Evolutionary conservation across 2,888 invertebrate species (phyloP).

Genomic region (Lomographa bimaculata): DNA sequence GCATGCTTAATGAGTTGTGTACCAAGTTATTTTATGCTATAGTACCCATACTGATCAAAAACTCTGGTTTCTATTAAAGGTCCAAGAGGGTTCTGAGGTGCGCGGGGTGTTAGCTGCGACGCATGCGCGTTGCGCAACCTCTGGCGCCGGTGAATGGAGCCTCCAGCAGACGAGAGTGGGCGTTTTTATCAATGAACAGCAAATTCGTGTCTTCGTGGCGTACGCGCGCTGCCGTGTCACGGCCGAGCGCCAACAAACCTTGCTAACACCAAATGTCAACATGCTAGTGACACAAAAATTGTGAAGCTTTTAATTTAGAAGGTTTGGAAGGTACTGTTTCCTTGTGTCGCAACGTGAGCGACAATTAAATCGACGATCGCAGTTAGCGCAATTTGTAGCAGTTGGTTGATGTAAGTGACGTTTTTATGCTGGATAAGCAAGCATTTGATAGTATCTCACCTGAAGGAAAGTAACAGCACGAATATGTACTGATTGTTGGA

Average conservation of each 20-base stretch:
- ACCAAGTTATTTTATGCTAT: too few relatives aligned
- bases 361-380: slow-evolving; percentile 25
- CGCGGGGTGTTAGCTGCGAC: slow-evolving; percentile 45
- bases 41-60: slow-evolving; percentile 10
- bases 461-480: too few relatives aligned
- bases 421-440: too few relatives aligned
- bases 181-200: slow-evolving; percentile 82
- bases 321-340: slow-evolving; percentile 29
- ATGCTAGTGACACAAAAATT: slow-evolving; percentile 41
- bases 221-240: slow-evolving; percentile 74
- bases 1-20: too few relatives aligned
- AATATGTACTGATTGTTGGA: too few relatives aligned
- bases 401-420: too few relatives aligned
- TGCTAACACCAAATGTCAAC: slow-evolving; percentile 73
- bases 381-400: slow-evolving; percentile 13
- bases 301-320: slow-evolving; percentile 29
- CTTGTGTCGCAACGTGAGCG: slow-evolving; percentile 18
- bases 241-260: slow-evolving; percentile 61
- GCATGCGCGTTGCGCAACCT: slow-evolving; percentile 71
- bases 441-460: too few relatives aligned
- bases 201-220: slow-evolving; percentile 74
- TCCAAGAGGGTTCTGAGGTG: slow-evolving; percentile 39
- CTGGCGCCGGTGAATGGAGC: slow-evolving; percentile 77
- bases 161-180: slow-evolving; percentile 62
- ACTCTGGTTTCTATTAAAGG: slow-evolving; percentile 51